Evolutionary conservation across 2,113 vertebrate species (phyloP).

Genomic region (Toxostoma redivivum): DNA sequence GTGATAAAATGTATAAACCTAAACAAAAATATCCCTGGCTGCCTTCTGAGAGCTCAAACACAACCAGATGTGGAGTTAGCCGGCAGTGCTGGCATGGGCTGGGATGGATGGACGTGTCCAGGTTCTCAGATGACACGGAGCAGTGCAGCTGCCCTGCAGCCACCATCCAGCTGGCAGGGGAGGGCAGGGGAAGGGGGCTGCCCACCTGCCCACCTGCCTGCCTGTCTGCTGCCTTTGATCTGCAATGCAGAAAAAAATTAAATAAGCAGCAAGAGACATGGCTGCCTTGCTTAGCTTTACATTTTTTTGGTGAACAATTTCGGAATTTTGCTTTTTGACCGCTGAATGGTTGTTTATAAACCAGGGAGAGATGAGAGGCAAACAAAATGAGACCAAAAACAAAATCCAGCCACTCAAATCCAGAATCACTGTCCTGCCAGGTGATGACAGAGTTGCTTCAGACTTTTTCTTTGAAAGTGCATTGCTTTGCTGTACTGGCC

Average conservation of each 20-base stretch:
- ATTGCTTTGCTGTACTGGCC: not conserved
- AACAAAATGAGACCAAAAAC: not conserved
- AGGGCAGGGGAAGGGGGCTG: not conserved
- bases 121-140: not conserved
- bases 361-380: not conserved
- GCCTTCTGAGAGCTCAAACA: constrained; percentile 45
- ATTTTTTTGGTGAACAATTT: not conserved
- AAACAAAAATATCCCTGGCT: constrained; percentile 51
- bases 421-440: not conserved
- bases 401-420: not conserved
- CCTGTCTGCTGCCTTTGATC: not conserved
- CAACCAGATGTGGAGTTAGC: not conserved
- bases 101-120: not conserved
- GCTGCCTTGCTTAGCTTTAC: not conserved
- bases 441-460: not conserved
- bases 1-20: constrained; percentile 69
- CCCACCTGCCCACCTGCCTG: not conserved
- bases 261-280: not conserved
- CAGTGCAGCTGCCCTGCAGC: not conserved
- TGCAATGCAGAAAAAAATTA: not conserved
- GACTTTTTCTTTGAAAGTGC: not conserved
- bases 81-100: not conserved
- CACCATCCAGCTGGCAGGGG: not conserved
- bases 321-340: not conserved
- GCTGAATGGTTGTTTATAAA: not conserved